phyloP scores from a whole-genome alignment of 2,888 invertebrate genomes.

The Stictocephala bisonia region DNA sequence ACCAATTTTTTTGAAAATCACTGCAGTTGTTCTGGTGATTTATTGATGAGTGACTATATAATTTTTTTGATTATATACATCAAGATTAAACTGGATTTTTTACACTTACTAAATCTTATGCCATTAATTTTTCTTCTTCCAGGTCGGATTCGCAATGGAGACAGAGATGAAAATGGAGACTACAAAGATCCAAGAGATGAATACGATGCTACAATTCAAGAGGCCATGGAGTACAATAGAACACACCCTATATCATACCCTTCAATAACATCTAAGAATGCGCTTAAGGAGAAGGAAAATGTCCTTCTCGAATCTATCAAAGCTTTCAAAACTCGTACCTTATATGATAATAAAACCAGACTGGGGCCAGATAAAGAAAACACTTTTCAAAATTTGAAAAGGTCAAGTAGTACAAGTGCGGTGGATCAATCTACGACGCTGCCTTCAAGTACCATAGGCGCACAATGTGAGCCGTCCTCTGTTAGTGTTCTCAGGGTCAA shows the following conservation, averaged over 20 bases:
- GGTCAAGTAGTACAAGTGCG: conserved; percentile 39
- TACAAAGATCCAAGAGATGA: conserved; percentile 31
- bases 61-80: too few species aligned
- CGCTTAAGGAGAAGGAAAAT: conserved; percentile 55
- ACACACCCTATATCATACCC: conserved; percentile 24
- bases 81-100: too few species aligned
- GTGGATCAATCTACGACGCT: background rate
- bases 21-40: too few species aligned
- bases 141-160: conserved; percentile 29
- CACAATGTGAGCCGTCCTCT: background rate
- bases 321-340: conserved; percentile 11
- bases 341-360: conserved; percentile 47
- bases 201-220: conserved; percentile 40
- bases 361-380: conserved; percentile 53
- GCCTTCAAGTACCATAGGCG: background rate
- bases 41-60: too few species aligned
- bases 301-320: conserved; percentile 54
- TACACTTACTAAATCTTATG: too few species aligned
- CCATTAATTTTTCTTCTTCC: too few species aligned
- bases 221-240: conserved; percentile 40
- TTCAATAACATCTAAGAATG: conserved; percentile 33
- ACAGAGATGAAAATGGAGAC: conserved; percentile 34
- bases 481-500: conserved; percentile 25
- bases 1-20: too few species aligned
- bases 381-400: conserved; percentile 45